Percentiles rank a stretch among this genome's conserved stretches.
Conservation (phyloP, 2,888 invertebrate species). For the Chymomyza procnemis region DNA sequence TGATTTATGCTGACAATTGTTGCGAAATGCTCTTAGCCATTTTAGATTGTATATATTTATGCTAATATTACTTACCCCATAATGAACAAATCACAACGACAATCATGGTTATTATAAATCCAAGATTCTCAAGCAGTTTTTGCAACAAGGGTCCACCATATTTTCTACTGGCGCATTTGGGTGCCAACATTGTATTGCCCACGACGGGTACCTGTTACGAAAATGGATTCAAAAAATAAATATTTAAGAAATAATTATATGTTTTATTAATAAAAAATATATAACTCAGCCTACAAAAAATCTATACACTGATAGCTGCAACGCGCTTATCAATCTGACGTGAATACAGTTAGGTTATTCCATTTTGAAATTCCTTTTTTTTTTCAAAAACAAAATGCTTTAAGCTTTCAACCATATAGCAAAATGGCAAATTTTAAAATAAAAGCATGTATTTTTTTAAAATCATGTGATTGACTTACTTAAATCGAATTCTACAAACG, state of each 20-base stretch:
- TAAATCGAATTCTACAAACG: too few species aligned
- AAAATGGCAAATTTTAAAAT: too few species aligned
- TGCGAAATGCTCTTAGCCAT: background rate
- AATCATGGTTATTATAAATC: conserved; percentile 70
- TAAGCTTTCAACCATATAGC: too few species aligned
- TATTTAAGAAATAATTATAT: background rate
- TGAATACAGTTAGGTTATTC: background rate
- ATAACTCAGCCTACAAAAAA: too few species aligned
- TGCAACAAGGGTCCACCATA: conserved; percentile 63
- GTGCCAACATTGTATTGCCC: conserved; percentile 55
- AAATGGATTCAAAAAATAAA: conserved; percentile 16
- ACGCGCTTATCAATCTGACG: conserved; percentile 52
- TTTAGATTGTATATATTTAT: background rate
- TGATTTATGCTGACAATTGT: background rate
- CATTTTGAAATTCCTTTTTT: too few species aligned
- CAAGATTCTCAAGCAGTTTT: conserved; percentile 73
- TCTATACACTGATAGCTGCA: background rate
- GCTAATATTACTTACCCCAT: conserved; percentile 71
- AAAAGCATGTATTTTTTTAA: too few species aligned
- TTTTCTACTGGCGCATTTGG: conserved; percentile 67
- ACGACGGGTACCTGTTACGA: conserved; percentile 74
- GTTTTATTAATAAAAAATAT: too few species aligned
- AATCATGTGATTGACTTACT: too few species aligned
- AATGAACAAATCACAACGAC: conserved; percentile 68
- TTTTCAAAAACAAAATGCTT: too few species aligned